These are phyloP conservation scores for Asbolus verrucosus DNA, from an alignment of 1,140 invertebrate species.

Conservation along the genomic window DNA sequence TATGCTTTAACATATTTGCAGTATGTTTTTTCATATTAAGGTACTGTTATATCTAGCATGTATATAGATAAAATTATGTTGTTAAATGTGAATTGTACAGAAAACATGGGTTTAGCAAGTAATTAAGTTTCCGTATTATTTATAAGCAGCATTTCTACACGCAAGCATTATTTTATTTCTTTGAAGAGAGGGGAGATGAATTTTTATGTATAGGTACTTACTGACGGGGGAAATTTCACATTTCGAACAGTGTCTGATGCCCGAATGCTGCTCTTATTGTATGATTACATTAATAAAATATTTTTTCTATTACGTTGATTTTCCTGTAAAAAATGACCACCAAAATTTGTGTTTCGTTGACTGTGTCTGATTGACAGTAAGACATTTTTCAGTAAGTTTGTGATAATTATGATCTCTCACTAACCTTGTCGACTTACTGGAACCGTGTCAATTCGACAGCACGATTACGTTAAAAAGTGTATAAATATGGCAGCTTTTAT, in stretches of 20 bases:
- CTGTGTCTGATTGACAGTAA: not conserved
- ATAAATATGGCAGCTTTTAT: conserved; percentile 11
- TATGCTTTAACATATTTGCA: conserved; percentile 40
- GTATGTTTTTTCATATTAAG: conserved; percentile 27
- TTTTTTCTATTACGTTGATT: conserved; percentile 21
- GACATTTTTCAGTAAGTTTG: conserved; percentile 12
- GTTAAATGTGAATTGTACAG: conserved; percentile 42
- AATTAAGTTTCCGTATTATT: conserved; percentile 31
- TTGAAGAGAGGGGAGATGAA: no score
- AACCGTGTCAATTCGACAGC: not conserved
- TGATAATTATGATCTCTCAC: conserved; percentile 29
- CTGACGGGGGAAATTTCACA: conserved; percentile 7
- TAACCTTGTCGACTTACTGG: conserved; percentile 24
- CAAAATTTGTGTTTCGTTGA: no score
- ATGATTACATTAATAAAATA: conserved; percentile 19
- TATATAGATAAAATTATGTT: conserved; percentile 40
- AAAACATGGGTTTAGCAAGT: conserved; percentile 36
- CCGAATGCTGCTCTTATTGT: conserved; percentile 27
- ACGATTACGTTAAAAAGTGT: not conserved
- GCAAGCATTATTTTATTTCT: not conserved
- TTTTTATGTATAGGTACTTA: not conserved
- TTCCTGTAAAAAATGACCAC: not conserved
- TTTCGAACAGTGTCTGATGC: not conserved
- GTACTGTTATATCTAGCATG: conserved; percentile 36
- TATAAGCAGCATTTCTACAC: conserved; percentile 1